Evolutionary conservation across 2,888 invertebrate genomes (phyloP), one percentile per base, ranked within the genome.

Genomic region (Pollenia amentaria): DNA sequence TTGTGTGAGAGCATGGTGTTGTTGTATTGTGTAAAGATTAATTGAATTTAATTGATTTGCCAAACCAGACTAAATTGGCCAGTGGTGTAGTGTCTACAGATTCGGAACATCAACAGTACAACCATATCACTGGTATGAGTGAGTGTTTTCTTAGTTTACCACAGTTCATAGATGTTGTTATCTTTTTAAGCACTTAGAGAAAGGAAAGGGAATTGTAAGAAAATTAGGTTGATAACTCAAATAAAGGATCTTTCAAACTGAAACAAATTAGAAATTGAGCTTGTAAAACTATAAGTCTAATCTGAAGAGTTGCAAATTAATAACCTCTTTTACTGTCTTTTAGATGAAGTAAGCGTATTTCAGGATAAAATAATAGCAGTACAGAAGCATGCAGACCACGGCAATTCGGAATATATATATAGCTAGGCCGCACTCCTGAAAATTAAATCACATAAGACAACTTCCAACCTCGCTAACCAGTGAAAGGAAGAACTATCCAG

Each of bases 31-130:
- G 93, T 92, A 91, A 92, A 92, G 90, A 93, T 93, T 93, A 93
- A 93, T 93, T 93, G 93, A 92, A 93, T 93, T 93, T 93, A 93
- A 93, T 93, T 93, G 93, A 93, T 93, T 93, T 93, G 93, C 93
- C 92, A 93, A 93, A 93, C 92, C 93, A 93, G 92, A 91, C 91
- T 91, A 92, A 93, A 93, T 93, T 93, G 93, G 92, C 93, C 93
- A 91, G 76, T 76, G 69, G 78, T 78, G 60, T 65, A 64, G 79
- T 75, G 83, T 76, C 79, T 79, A 86, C 75, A 91, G 92, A 93
- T 92, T 92, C 90, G 89, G 77, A 80, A 78, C 44, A 75, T 65
- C 79, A 75, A 83, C 64, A 70, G 38, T 21, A 40, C 46, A 21
- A 18, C 40, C 11, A 18, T 16, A 16, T 21, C 16, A 18, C 51